These are phyloP conservation scores for Fregetta grallaria DNA, from an alignment of 2,113 vertebrate species.

Conservation along the genomic window DNA sequence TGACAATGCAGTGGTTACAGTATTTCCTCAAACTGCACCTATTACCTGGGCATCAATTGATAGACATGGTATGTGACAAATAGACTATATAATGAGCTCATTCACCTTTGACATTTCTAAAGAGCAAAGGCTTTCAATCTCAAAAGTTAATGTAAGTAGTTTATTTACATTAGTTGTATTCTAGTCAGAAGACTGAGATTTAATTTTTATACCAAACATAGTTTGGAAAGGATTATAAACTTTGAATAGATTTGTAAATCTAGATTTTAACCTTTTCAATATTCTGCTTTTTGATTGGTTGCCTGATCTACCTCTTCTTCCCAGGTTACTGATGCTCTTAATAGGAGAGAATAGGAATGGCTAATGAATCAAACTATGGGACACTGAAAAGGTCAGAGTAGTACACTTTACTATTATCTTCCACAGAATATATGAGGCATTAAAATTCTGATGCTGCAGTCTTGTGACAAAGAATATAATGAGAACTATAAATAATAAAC, in stretches of 20 bases:
- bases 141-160: neutral
- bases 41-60: neutral
- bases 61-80: neutral
- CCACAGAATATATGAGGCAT: constrained; percentile 66
- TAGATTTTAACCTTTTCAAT: constrained; percentile 65
- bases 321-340: constrained; percentile 57
- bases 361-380: constrained; percentile 69
- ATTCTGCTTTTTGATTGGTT: constrained; percentile 63
- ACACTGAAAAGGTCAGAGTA: constrained; percentile 70
- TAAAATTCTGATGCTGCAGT: constrained; percentile 66
- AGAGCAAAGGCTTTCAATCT: neutral
- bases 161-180: constrained; percentile 39
- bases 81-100: neutral
- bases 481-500: constrained; percentile 74
- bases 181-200: neutral
- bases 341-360: constrained; percentile 48
- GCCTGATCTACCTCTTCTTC: constrained; percentile 7
- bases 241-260: constrained; percentile 52
- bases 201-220: constrained; percentile 24
- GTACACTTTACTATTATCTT: constrained; percentile 67
- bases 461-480: constrained; percentile 73
- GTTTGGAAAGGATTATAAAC: constrained; percentile 60
- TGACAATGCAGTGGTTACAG: neutral
- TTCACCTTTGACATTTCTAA: neutral
- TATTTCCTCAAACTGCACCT: neutral